These are phyloP conservation scores for Phalloptychus januarius DNA, from an alignment of 2,797 vertebrate species.

Conservation along the genomic window DNA sequence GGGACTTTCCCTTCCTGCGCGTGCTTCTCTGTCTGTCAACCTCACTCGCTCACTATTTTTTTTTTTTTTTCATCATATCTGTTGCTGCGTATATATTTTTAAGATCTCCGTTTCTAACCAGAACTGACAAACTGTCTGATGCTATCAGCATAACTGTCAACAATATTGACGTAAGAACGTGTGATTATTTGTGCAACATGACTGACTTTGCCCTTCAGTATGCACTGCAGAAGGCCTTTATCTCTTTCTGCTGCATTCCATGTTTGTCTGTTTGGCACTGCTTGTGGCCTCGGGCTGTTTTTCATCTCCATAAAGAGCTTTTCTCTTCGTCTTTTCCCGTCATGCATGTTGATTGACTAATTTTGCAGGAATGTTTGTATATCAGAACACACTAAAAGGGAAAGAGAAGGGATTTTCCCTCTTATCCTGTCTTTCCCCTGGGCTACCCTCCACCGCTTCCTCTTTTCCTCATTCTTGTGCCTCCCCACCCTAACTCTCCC, in stretches of 20 bases:
- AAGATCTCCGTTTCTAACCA: conserved; percentile 35
- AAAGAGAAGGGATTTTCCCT: conserved; percentile 82
- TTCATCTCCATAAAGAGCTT: conserved; percentile 36
- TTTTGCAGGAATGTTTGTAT: conserved; percentile 68
- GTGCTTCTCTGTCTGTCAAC: conserved; percentile 35
- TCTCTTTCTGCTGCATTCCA: conserved; percentile 22
- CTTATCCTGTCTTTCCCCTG: conserved; percentile 72
- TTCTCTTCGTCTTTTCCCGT: conserved; percentile 41
- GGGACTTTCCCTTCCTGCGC: conserved; percentile 81
- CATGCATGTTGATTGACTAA: conserved; percentile 52
- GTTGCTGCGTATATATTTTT: conserved; percentile 17
- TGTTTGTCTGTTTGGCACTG: conserved; percentile 38
- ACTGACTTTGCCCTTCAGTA: conserved; percentile 9
- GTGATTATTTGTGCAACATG: conserved; percentile 39
- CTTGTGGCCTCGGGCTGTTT: conserved; percentile 33
- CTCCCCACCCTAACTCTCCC: conserved; percentile 18
- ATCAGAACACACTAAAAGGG: conserved; percentile 67
- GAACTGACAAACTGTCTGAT: conserved; percentile 46
- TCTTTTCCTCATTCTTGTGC: conserved; percentile 55
- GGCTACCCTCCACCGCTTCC: conserved; percentile 62
- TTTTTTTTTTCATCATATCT: conserved; percentile 27
- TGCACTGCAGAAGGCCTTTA: conserved; percentile 23
- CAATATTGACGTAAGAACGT: conserved; percentile 38
- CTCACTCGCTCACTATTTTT: conserved; percentile 30
- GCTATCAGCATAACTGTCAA: conserved; percentile 50